Base-by-base conservation (phyloP, 2,888 invertebrate species). In the Pandemis heparana region DNA sequence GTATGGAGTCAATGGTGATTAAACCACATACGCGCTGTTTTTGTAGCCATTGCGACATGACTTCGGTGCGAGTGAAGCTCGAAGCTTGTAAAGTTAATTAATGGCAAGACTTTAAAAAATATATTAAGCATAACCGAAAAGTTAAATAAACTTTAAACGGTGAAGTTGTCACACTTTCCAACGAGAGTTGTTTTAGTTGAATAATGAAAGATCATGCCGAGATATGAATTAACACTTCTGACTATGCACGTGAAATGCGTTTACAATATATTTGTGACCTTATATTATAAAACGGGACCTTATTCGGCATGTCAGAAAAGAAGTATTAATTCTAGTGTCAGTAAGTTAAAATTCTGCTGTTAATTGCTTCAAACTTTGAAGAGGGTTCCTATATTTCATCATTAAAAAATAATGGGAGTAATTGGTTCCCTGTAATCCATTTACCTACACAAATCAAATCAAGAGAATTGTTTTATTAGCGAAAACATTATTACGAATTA, bases 1-100 rank as follows among this genome's bases (percentile, higher is more conserved):
- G 46, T 92, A 93, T 93, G 92, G 88, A 91, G 65, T n/a, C 46
- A 41, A 80, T 85, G 82, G 85, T 85, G 89, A 90, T 92, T 92
- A 91, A 90, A 89, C 86, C 81, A 82, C 85, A 81, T 85, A 43
- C 63, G 43, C 12, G 18, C 18, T 88, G 43, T 91, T 91, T 90
- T 91, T 75, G 53, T 46, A 66, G 61, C 66, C 53, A 64, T 75
- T 74, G 66, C 67, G 78, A 70, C 79, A 78, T 82, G 83, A 81
- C 78, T 83, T 81, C 82, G 83, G 82, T 78, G 79, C 77, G 76
- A 82, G 67, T 71, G 56, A 60, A 69, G 56, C 46, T 63, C 12
- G 12, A 23, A 46, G 46, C 67, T 68, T 61, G 62, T 74, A 46
- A 67, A 67, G 18, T n/a, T 67, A 67, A 72, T 72, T 67, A 72